A percentile compares a stretch with the other conserved stretches of the same genome.
Evolutionary conservation across 2,888 invertebrate species (phyloP).

Genomic region (Drosophila pseudotalamancana): DNA sequence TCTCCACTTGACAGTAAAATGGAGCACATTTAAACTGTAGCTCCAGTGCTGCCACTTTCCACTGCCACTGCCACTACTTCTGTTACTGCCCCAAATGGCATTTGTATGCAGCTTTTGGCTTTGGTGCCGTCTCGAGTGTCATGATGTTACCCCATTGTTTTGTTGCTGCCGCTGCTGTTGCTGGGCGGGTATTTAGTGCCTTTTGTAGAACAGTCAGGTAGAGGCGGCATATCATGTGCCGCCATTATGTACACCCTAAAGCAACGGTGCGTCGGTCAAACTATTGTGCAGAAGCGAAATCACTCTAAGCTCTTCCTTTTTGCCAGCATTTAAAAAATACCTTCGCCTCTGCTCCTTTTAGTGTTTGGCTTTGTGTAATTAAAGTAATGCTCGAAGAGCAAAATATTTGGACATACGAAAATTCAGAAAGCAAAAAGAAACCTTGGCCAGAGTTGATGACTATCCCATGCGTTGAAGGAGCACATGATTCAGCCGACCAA

Average conservation of each 20-base stretch:
- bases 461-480: slow-evolving; percentile 15
- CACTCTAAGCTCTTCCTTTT: slow-evolving; percentile 18
- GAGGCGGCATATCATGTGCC: slow-evolving; percentile 81
- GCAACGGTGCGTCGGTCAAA: slow-evolving; percentile 53
- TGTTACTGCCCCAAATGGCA: slow-evolving; percentile 39
- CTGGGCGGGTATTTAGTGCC: slow-evolving; percentile 14
- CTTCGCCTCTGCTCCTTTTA: slow-evolving; percentile 14
- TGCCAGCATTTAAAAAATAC: slow-evolving; percentile 70
- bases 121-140: slow-evolving; percentile 66
- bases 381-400: slow-evolving; percentile 65
- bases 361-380: slow-evolving; percentile 62
- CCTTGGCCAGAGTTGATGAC: slow-evolving; percentile 30
- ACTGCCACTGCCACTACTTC: background rate
- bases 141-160: slow-evolving; percentile 57
- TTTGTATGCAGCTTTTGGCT: slow-evolving; percentile 67
- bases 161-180: slow-evolving; percentile 6
- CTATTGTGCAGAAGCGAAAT: slow-evolving; percentile 35
- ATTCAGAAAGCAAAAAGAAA: slow-evolving; percentile 19
- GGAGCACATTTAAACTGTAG: slow-evolving; percentile 79
- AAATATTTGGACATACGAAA: slow-evolving; percentile 44
- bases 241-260: slow-evolving; percentile 59
- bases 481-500: slow-evolving; percentile 35
- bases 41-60: background rate
- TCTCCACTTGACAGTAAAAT: slow-evolving; percentile 80
- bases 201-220: slow-evolving; percentile 56